phyloP scores from a whole-genome alignment of 1,140 invertebrate genomes.

The Pseudachorutes palmiensis region DNA sequence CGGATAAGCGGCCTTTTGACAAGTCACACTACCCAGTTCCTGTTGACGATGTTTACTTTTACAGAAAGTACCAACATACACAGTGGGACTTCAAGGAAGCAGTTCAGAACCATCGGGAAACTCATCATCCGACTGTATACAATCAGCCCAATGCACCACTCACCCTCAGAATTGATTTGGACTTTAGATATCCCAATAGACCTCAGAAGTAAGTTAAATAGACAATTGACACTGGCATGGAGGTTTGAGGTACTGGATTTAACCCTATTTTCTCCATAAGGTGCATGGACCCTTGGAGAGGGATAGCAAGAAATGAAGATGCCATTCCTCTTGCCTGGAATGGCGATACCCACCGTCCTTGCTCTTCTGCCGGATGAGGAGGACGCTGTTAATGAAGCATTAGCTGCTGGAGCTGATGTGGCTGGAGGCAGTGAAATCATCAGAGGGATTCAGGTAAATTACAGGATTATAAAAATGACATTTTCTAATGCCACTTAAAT shows the following conservation, averaged over 20 bases:
- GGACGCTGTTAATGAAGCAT: constrained; percentile 51
- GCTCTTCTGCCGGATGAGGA: constrained; percentile 52
- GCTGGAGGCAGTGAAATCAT: constrained; percentile 62
- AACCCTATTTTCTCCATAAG: constrained; percentile 9
- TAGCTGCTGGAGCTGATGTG: constrained; percentile 57
- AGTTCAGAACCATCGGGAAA: constrained; percentile 61
- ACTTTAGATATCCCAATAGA: constrained; percentile 31
- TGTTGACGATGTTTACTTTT: constrained; percentile 59
- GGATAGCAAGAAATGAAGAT: constrained; percentile 31
- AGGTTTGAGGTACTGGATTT: background rate
- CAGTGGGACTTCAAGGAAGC: constrained; percentile 61
- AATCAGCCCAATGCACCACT: constrained; percentile 59
- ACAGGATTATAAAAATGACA: background rate
- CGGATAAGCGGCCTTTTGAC: constrained; percentile 44
- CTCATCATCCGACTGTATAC: constrained; percentile 65
- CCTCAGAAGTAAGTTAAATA: constrained; percentile 30
- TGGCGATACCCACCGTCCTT: constrained; percentile 51
- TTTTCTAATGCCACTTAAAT: background rate
- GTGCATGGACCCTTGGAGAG: constrained; percentile 30
- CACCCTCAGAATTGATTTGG: constrained; percentile 39
- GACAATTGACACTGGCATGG: no score
- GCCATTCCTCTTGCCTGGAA: constrained; percentile 28
- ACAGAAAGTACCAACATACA: constrained; percentile 53
- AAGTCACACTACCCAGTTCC: constrained; percentile 51
- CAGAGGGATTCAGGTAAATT: constrained; percentile 59